These are phyloP conservation scores for Recurvirostra avosetta DNA, from an alignment of 2,113 vertebrate species.

Conservation along the genomic window DNA sequence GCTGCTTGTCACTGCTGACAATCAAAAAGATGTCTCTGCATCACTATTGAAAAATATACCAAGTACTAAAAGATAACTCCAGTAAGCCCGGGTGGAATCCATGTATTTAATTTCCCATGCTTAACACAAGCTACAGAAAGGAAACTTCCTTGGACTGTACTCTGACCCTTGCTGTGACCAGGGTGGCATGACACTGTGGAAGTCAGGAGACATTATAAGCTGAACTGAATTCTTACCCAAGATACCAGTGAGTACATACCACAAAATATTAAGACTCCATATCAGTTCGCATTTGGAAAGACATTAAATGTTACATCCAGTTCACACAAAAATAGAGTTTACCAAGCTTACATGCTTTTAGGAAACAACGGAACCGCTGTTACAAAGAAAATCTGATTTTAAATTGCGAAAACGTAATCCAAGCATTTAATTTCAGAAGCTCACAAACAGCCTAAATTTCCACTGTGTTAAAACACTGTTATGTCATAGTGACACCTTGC, in stretches of 20 bases:
- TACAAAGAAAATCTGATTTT: background rate
- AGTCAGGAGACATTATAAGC: background rate
- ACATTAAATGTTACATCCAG: background rate
- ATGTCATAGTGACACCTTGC: background rate
- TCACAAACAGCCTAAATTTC: background rate
- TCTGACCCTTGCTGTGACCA: background rate
- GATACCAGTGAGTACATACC: background rate
- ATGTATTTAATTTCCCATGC: background rate
- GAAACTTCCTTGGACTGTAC: background rate
- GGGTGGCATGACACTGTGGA: background rate
- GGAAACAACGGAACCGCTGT: background rate
- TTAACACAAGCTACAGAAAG: background rate
- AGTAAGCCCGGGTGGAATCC: background rate
- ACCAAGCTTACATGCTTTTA: background rate
- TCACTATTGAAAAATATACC: background rate
- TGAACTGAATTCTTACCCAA: background rate
- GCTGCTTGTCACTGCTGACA: background rate
- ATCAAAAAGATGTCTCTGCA: background rate
- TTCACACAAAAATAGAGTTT: background rate
- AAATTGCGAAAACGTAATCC: background rate
- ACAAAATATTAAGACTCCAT: background rate
- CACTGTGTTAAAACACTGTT: background rate
- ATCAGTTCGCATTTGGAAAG: background rate
- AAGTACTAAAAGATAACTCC: background rate
- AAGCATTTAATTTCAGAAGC: background rate